Evolutionary conservation across 2,113 vertebrate genomes (phyloP).

Genomic region (Taxidea taxus): DNA sequence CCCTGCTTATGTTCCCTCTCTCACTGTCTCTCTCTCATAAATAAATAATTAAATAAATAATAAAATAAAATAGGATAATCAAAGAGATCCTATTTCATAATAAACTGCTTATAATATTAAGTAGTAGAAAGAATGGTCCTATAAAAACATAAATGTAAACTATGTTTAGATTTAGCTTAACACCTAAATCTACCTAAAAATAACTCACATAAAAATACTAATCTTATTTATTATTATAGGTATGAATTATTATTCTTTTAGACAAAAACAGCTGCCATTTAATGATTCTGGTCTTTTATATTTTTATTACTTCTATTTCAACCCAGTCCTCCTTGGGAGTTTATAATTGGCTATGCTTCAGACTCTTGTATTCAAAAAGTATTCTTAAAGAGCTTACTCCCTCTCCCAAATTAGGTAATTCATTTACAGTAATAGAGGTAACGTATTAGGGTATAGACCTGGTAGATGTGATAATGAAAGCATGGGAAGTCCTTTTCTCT

Average conservation of each 20-base stretch:
- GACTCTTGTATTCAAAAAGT: background rate
- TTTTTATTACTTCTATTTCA: background rate
- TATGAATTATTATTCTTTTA: background rate
- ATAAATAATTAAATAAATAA: no score
- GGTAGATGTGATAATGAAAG: background rate
- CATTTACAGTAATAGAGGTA: background rate
- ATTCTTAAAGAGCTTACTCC: background rate
- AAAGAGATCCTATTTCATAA: background rate
- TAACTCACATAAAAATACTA: background rate
- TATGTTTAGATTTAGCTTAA: constrained; percentile 1
- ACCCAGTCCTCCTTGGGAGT: background rate
- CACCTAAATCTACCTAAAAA: background rate
- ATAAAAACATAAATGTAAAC: background rate
- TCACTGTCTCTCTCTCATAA: no score
- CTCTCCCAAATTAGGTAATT: background rate
- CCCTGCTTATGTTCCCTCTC: no score
- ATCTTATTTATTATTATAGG: background rate
- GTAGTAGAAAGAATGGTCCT: background rate
- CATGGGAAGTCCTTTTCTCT: background rate
- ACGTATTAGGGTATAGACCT: background rate
- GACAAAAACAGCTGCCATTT: background rate
- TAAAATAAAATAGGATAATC: background rate
- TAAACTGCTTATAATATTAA: background rate
- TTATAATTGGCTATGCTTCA: background rate
- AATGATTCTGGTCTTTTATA: background rate